A percentile compares a stretch with the other conserved stretches of the same genome.
phyloP scores from a whole-genome alignment of 2,113 vertebrate species.

The Sterrhoptilus dennistouni region DNA sequence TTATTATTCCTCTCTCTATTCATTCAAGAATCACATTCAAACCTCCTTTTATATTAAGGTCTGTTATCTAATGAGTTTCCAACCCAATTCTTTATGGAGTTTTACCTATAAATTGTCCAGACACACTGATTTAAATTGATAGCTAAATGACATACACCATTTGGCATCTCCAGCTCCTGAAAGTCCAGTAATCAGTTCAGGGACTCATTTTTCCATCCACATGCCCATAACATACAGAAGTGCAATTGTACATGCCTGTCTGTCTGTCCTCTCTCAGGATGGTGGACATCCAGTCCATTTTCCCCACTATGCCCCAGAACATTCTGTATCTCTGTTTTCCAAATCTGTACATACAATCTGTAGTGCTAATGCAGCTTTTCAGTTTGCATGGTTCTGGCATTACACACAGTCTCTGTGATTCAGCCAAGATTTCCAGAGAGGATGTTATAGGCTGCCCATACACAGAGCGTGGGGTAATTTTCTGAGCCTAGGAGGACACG shows the following conservation, averaged over 20 bases:
- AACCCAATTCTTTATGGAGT: background rate
- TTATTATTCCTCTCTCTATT: background rate
- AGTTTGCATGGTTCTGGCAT: background rate
- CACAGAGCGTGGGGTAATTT: background rate
- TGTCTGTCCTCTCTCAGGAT: background rate
- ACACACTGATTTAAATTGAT: background rate
- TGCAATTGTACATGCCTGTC: background rate
- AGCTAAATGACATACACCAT: background rate
- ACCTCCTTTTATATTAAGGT: background rate
- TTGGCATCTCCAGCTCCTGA: background rate
- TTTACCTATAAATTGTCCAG: background rate
- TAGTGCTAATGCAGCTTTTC: background rate
- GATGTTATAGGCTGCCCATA: background rate
- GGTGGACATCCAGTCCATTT: background rate
- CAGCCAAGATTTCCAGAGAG: background rate
- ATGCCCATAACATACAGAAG: background rate
- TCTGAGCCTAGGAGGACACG: rapidly evolving
- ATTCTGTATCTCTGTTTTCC: background rate
- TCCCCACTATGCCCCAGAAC: background rate
- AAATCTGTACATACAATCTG: background rate
- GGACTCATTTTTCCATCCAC: background rate
- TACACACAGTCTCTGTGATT: background rate
- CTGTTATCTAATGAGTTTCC: background rate
- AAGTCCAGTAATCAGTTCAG: background rate
- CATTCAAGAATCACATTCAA: background rate